Percentiles rank a stretch among this genome's conserved stretches.
Evolutionary conservation across 1,140 invertebrate species (phyloP).

Genomic region (Megalopta genalis): DNA sequence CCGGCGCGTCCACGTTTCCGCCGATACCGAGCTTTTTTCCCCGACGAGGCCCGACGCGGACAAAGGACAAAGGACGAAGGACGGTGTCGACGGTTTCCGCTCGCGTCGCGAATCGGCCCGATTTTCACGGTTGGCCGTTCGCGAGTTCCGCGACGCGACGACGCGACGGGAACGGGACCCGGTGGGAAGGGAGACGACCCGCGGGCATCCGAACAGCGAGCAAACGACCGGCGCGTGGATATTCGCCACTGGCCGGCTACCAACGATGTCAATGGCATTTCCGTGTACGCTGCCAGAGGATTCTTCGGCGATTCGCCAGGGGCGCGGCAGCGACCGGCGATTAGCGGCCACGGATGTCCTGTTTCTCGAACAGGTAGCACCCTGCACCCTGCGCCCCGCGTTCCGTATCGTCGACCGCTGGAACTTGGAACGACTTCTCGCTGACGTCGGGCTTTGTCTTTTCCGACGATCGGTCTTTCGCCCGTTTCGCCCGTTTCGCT

Average conservation of each 20-base stretch:
- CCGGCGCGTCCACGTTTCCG: too few species aligned
- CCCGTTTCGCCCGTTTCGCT: too few species aligned
- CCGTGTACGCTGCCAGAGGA: conserved; percentile 35
- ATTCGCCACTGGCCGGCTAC: conserved; percentile 52
- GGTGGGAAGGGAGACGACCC: background rate
- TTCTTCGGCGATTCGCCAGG: conserved; percentile 18
- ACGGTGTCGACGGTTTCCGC: background rate
- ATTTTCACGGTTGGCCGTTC: conserved; percentile 18
- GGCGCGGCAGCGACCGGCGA: conserved; percentile 33
- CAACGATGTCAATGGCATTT: conserved; percentile 69
- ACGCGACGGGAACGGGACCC: background rate
- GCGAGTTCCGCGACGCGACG: background rate
- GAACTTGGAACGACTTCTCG: background rate
- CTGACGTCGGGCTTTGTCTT: conserved; percentile 11
- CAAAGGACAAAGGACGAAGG: too few species aligned
- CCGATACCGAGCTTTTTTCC: background rate
- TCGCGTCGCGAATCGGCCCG: background rate
- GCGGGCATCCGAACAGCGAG: background rate
- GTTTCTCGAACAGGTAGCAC: conserved; percentile 29
- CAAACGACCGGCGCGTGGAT: background rate
- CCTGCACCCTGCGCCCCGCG: too few species aligned
- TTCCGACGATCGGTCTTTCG: background rate
- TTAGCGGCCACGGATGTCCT: conserved; percentile 45
- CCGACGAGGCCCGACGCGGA: background rate
- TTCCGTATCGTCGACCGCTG: background rate